phyloP scores from a whole-genome alignment of 2,888 invertebrate species.

The Eupithecia vulgata region DNA sequence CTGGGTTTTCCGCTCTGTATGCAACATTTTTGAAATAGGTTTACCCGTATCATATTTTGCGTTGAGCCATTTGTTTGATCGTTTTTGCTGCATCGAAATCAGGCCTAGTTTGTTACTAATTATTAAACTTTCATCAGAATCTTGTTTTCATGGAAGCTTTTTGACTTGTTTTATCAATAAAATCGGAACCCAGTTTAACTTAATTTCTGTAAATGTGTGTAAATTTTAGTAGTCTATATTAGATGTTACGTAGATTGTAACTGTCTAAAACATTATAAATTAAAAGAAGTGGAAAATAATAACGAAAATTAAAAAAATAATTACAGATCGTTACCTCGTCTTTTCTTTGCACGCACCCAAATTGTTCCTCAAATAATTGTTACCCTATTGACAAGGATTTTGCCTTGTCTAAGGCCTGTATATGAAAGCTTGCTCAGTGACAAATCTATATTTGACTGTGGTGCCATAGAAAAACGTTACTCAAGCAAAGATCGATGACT shows the following conservation, averaged over 20 bases:
- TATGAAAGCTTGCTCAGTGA: no score
- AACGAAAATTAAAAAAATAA: conserved; percentile 75
- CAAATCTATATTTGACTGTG: no score
- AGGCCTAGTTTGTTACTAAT: conserved; percentile 44
- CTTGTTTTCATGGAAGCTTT: neutral
- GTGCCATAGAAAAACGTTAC: no score
- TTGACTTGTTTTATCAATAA: conserved; percentile 8
- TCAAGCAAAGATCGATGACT: no score
- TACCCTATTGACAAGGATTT: conserved; percentile 6
- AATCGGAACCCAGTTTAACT: conserved; percentile 67
- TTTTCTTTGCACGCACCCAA: conserved; percentile 22
- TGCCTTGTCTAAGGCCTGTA: no score
- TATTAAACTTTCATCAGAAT: neutral
- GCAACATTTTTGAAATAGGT: neutral
- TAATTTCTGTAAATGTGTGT: conserved; percentile 78
- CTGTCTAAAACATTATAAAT: conserved; percentile 69
- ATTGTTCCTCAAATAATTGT: neutral
- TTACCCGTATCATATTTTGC: neutral
- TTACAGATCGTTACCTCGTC: conserved; percentile 65
- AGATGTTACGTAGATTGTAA: conserved; percentile 81
- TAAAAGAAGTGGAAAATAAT: conserved; percentile 66
- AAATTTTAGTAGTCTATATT: conserved; percentile 79
- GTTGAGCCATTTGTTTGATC: neutral
- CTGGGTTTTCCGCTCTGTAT: conserved; percentile 51
- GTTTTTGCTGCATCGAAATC: conserved; percentile 35